Evolutionary conservation across 2,888 invertebrate species (phyloP), one percentile per base, ranked within the genome.

Genomic region (Andrena dorsata): DNA sequence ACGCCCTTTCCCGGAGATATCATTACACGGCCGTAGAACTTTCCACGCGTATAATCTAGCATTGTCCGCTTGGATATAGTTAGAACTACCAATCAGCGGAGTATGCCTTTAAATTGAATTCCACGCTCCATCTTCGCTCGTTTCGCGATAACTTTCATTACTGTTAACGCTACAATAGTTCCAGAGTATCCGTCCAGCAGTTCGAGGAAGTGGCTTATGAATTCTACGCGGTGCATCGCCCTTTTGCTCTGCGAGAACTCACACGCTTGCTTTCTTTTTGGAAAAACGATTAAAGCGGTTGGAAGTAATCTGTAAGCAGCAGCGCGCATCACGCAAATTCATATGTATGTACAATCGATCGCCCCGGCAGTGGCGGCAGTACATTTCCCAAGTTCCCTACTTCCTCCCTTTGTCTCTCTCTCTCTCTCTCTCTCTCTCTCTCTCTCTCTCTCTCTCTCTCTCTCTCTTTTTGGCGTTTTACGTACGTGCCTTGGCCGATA

Each of bases 401-500:
- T 79, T 79, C 80, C 71, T 75, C 2, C 30, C n/a, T 49, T 49
- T 28, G n/a, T 75, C 66, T 60, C 70, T 63, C 41, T 66, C 80
- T 64, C 49, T 26, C 51, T 71, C 35, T 13, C 63, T 6, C 8
- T 28, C 26, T 26, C 26, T 79, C 32, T 35, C 13, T 7, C 20
- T 35, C 16, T 76, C 76, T 63, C 71, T 16, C 63, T 32, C 30
- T 30, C 28, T 28, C 28, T 79, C 32, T 35, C 16, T 7, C 26
- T 53, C 16, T 76, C 76, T 63, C 71, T 53, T 69, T 72, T 72
- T 13, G 68, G 28, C 56, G 28, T 82, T 71, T 80, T 16, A 64
- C 32, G 69, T 76, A 76, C 79, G 76, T 76, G 80, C 47, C 35
- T 65, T 60, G 72, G 60, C 41, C 76, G 60, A 80, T 69, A 73